Base-by-base conservation (phyloP, 2,113 vertebrate genomes). In the Ochotona princeps region DNA sequence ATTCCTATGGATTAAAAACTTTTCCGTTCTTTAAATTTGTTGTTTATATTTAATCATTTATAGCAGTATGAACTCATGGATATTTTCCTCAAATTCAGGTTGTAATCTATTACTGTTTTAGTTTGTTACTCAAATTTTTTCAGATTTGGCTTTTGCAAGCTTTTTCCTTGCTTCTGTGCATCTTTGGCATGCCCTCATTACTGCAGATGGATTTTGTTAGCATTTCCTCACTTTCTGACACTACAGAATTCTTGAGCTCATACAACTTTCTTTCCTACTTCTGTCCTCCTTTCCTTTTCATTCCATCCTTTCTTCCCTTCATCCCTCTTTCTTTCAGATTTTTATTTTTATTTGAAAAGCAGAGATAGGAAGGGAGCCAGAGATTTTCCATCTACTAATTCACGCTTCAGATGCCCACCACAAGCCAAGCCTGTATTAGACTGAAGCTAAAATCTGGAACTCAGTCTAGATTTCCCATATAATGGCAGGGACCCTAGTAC, bases 51-150 rank as follows among this genome's bases (percentile, higher is more conserved):
- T 78, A 61, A 25, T 85, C 23, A 67, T 61, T 89, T 83, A 63
- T 61, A 65, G 38, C 26, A 67, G 12, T 81, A 47, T 85, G 61
- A 17, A 38, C 38, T 89, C 15, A 14, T 67, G n/a, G 28, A 54
- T 75, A 74, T 80, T 90, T 80, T 49, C 69, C 78, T 83, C 74
- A 69, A 15, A 89, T 70, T 65, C 30, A 12, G 4, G 54, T 93
- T 17, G 44, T 85, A 72, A 86, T 65, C 81, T 75, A 70, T 35
- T 94, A 54, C 28, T 70, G 49, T 23, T 67, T 65, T 70, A 75
- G 83, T 83, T 89, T 86, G 54, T 32, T 87, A 20, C 3, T 47
- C 60, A 81, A 2, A 74, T 66, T 67, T 15, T 80, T 89, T 44
- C 20, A 26, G 11, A 30, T 92, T 94, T 96, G 47, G 26, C n/a